Evolutionary conservation across 2,113 vertebrate species (phyloP).

Genomic region (Leucopsar rothschildi): DNA sequence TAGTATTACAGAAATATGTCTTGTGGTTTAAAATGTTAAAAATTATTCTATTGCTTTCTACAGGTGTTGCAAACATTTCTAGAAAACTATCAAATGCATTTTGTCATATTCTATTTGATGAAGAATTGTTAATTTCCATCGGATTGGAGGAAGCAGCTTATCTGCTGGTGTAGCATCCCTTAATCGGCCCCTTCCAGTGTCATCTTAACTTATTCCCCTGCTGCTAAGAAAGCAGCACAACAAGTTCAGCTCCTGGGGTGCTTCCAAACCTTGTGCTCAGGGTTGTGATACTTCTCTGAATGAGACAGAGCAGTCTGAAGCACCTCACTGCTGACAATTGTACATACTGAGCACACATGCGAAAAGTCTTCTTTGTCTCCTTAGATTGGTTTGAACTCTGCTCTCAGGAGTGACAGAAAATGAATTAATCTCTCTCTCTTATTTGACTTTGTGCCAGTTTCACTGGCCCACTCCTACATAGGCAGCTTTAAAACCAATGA

Average conservation of each 20-base stretch:
- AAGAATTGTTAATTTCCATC: not conserved
- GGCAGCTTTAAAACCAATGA: not conserved
- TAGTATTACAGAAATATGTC: not conserved
- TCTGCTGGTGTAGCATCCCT: not conserved
- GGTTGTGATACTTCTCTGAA: not conserved
- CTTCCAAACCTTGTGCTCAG: not conserved
- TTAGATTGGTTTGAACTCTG: not conserved
- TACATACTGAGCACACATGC: not conserved
- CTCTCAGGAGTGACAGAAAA: not conserved
- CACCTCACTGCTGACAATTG: conserved; percentile 26
- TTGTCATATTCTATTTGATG: not conserved
- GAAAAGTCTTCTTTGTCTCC: not conserved
- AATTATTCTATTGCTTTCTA: not conserved
- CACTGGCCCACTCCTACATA: not conserved
- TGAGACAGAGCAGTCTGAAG: conserved; percentile 20
- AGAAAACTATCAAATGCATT: not conserved
- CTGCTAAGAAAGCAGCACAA: not conserved
- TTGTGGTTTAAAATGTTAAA: not conserved
- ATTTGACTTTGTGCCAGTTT: not conserved
- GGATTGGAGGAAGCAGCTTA: not conserved
- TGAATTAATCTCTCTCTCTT: not conserved
- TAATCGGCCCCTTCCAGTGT: not conserved
- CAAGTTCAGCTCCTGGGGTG: conserved; percentile 23
- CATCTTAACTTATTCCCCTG: not conserved
- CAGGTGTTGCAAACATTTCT: not conserved